Evolutionary conservation across 2,888 invertebrate species (phyloP), one percentile per base, ranked within the genome.

Genomic region (Gryllus longicercus): DNA sequence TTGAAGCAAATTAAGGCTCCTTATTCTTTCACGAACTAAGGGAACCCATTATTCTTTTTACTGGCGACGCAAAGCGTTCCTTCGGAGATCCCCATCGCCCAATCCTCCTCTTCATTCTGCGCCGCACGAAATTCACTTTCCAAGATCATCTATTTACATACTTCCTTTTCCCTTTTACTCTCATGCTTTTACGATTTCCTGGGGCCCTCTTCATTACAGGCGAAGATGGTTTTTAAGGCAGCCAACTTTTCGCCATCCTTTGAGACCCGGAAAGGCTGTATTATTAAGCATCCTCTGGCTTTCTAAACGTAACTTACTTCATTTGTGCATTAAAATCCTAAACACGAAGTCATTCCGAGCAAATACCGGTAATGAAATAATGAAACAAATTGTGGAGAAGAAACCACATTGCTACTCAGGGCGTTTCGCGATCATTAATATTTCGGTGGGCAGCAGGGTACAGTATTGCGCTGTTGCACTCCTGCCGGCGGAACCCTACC

Each of bases 381-480:
- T 63, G n/a, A 63, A 63, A 63, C 63, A 63, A 63, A 63, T 63
- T 63, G 63, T n/a, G 63, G 63, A n/a, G 63, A 63, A 63, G 63
- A 63, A 18, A n/a, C 63, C n/a, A 38, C 38, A 38, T 8, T 8
- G 63, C 63, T n/a, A 63, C 63, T n/a, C 14, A 0, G 5, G 63
- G 16, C 63, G 63, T n/a, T 63, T 63, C n/a, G 3, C 63, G 11
- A 18, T 63, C 63, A 63, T 63, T 63, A 63, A 63, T 63, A 18
- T 63, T 63, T 63, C 63, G 16, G 5, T 10, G 38, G 38, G 38
- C 38, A 8, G 38, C 8, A 8, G 38, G 38, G 38, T 63, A n/a
- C 11, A 16, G 63, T 63, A n/a, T 63, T 18, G 63, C 14, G n/a
- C 14, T 14, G 63, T 18, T 63, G 63, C 63, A 63, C 63, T 18